These are phyloP conservation scores for Rhagoletis pomonella DNA, from an alignment of 1,140 invertebrate genomes.

Conservation along the genomic window DNA sequence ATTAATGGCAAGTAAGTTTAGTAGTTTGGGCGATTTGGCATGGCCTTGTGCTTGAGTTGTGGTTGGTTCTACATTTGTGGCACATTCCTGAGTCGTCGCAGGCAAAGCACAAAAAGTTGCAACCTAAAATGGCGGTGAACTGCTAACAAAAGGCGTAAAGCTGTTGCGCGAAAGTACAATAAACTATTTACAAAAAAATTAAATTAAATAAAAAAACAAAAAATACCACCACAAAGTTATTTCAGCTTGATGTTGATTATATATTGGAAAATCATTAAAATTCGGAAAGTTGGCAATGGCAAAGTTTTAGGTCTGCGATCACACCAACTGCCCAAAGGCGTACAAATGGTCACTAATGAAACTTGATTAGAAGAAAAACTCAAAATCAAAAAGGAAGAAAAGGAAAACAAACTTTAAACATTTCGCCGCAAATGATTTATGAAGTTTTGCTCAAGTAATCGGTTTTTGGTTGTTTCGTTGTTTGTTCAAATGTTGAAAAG, in stretches of 20 bases:
- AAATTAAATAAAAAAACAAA: not conserved
- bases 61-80: not conserved
- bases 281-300: not conserved
- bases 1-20: constrained; percentile 42
- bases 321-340: not conserved
- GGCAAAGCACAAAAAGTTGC: not conserved
- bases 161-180: not conserved
- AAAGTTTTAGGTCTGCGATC: not conserved
- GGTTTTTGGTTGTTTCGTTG: not conserved
- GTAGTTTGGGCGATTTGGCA: constrained; percentile 8
- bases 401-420: constrained; percentile 2
- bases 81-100: not conserved
- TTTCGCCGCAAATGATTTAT: constrained; percentile 41
- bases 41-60: constrained; percentile 15
- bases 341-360: not conserved
- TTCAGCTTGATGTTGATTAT: constrained; percentile 2
- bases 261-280: constrained; percentile 48
- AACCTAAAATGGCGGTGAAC: not conserved
- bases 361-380: not conserved
- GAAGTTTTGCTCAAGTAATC: not conserved
- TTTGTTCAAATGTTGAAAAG: not conserved
- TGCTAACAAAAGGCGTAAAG: not conserved
- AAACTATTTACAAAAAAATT: not conserved
- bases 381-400: not conserved
- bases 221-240: not conserved